phyloP scores from a whole-genome alignment of 64 coral and sea anemone species.

The Platygyra sinensis region DNA sequence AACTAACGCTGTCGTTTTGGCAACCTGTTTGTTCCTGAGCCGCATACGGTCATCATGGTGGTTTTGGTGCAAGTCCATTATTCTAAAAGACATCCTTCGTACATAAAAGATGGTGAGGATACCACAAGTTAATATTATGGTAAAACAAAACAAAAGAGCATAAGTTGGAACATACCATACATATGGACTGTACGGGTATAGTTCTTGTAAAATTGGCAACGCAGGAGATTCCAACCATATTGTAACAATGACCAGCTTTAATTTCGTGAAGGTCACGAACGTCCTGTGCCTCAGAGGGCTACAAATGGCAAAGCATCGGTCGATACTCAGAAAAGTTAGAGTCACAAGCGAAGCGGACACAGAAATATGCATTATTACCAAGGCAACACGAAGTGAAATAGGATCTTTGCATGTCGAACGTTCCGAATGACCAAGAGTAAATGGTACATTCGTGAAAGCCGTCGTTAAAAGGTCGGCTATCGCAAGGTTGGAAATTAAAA shows the following conservation, averaged over 20 bases:
- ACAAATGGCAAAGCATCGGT: background rate
- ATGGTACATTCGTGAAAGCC: background rate
- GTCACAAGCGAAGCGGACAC: background rate
- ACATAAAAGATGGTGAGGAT: too few relatives aligned
- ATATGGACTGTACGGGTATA: background rate
- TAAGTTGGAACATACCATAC: too few relatives aligned
- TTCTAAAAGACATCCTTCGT: too few relatives aligned
- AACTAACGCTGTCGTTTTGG: too few relatives aligned
- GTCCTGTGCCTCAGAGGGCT: background rate
- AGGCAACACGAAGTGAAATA: background rate
- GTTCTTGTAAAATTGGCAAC: background rate
- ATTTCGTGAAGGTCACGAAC: background rate
- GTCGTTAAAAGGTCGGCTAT: background rate
- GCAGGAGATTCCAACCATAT: background rate
- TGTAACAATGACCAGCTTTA: background rate
- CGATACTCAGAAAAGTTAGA: background rate
- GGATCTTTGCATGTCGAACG: background rate
- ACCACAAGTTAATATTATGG: too few relatives aligned
- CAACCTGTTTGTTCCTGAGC: too few relatives aligned
- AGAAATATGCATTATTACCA: background rate
- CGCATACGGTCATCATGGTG: too few relatives aligned
- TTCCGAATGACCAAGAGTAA: too few relatives aligned
- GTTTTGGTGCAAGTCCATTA: too few relatives aligned
- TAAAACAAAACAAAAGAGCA: too few relatives aligned
- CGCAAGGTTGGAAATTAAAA: background rate